Percentiles rank a stretch among this genome's conserved stretches.
Conservation (phyloP, 2,797 vertebrate species). For the Pseudocheirus occidentalis region DNA sequence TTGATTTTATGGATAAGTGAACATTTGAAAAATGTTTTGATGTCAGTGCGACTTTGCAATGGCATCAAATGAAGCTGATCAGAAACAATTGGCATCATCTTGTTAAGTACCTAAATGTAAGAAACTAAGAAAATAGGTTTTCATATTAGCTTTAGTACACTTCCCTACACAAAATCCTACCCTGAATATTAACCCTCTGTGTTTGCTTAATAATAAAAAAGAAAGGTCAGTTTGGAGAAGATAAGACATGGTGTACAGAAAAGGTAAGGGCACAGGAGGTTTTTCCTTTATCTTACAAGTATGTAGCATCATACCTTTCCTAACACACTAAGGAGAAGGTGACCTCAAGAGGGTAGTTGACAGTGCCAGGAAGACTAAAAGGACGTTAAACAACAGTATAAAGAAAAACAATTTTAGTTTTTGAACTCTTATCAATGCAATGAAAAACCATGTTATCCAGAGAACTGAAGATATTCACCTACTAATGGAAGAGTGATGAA, state of each 20-base stretch:
- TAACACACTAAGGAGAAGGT: background rate
- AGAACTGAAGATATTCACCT: background rate
- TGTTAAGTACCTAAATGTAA: background rate
- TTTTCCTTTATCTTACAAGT: background rate
- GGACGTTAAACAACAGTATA: background rate
- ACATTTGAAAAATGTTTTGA: constrained; percentile 26
- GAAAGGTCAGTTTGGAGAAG: background rate
- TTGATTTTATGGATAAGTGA: constrained; percentile 37
- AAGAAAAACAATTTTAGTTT: background rate
- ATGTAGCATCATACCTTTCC: background rate
- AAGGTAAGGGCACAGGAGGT: background rate
- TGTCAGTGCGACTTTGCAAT: background rate
- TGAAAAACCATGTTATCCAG: background rate
- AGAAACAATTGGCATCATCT: background rate
- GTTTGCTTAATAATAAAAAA: background rate
- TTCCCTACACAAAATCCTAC: background rate
- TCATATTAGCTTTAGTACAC: background rate
- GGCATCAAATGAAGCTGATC: background rate
- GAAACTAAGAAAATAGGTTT: background rate
- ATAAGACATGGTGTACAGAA: background rate
- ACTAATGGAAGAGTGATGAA: background rate
- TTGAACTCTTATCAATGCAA: background rate
- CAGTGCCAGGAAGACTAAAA: background rate
- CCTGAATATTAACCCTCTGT: background rate
- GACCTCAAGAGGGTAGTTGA: background rate